Conservation (phyloP, 2,888 invertebrate species). For the Lycocerus yunnanus region DNA sequence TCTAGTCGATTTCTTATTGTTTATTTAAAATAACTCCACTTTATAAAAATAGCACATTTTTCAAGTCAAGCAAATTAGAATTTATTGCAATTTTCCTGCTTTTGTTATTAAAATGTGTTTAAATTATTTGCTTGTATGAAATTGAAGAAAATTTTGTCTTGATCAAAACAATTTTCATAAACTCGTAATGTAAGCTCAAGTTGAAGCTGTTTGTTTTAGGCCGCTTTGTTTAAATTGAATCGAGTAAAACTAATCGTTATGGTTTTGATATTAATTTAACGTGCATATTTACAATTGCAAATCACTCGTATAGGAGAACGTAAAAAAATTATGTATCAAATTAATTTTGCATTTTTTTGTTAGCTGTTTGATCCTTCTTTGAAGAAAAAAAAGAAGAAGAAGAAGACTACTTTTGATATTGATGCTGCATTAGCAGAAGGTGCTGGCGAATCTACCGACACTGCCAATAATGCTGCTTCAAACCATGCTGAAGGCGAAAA, state of each 20-base stretch:
- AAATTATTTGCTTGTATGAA: too few species aligned
- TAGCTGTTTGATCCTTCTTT: constrained; percentile 71
- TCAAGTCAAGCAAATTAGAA: background rate
- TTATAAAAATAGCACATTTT: background rate
- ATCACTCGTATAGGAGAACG: background rate
- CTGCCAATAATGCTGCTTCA: constrained; percentile 57
- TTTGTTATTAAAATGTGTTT: background rate
- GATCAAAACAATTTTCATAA: too few species aligned
- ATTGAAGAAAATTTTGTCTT: too few species aligned
- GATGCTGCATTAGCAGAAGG: constrained; percentile 79
- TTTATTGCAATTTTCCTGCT: background rate
- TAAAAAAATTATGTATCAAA: too few species aligned
- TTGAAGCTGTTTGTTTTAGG: too few species aligned
- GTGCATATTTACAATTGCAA: background rate
- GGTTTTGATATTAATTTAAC: too few species aligned
- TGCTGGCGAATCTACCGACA: constrained; percentile 53
- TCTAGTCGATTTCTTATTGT: background rate
- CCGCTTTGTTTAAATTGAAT: too few species aligned
- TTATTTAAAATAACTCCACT: background rate
- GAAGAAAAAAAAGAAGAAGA: constrained; percentile 93
- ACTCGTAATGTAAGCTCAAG: too few species aligned
- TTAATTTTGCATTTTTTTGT: background rate
- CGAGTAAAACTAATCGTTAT: too few species aligned
- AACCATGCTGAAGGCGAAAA: constrained; percentile 55
- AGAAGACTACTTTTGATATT: constrained; percentile 92